A percentile compares a stretch with the other conserved stretches of the same genome.
Conservation (phyloP, 2,113 vertebrate species). For the Gallinago jamesoni region DNA sequence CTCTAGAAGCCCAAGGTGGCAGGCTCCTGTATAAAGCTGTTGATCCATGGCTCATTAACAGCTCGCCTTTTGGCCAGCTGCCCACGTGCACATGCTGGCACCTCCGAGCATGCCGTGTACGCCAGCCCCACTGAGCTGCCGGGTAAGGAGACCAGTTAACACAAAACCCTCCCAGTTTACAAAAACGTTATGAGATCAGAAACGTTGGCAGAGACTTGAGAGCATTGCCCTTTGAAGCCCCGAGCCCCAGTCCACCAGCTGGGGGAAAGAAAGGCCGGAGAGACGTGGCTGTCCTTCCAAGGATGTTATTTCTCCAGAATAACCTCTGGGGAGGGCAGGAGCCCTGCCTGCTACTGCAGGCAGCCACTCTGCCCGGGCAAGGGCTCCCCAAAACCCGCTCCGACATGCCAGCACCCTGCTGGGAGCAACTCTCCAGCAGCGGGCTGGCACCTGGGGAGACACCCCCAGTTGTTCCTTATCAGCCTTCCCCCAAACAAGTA, state of each 20-base stretch:
- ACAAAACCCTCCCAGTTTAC: background rate
- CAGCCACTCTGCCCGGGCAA: slow-evolving; percentile 31
- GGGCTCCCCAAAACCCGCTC: background rate
- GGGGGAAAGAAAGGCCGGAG: background rate
- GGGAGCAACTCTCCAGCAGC: background rate
- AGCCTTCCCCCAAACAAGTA: slow-evolving; percentile 39
- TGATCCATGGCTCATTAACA: background rate
- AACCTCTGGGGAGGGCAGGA: background rate
- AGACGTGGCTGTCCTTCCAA: background rate
- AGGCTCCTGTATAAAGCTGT: background rate
- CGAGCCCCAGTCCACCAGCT: background rate
- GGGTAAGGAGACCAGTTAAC: background rate
- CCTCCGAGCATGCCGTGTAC: fast-evolving
- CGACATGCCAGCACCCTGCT: background rate
- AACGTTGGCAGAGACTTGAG: background rate
- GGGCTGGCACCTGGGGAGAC: background rate
- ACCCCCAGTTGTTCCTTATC: slow-evolving; percentile 27
- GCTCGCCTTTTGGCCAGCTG: background rate
- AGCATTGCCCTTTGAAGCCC: background rate
- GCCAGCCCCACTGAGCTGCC: background rate
- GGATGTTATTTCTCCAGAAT: background rate
- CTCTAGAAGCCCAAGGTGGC: background rate
- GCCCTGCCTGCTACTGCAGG: slow-evolving; percentile 18
- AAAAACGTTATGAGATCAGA: fast-evolving
- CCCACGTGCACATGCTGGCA: background rate